phyloP scores from a whole-genome alignment of 2,888 invertebrate genomes.

The Agrenia bidenticulata region DNA sequence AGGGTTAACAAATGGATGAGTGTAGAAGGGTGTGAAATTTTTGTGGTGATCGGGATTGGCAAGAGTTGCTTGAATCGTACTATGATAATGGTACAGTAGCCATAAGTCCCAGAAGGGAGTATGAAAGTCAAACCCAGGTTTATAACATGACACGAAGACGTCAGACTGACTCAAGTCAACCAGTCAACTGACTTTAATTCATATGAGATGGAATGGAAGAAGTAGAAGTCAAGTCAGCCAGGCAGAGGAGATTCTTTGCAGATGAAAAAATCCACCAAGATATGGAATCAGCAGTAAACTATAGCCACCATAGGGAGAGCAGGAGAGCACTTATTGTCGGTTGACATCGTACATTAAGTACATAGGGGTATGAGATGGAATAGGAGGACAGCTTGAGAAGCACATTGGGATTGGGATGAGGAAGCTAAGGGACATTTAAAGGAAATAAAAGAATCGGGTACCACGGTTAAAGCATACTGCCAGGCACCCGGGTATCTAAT shows the following conservation, averaged over 20 bases:
- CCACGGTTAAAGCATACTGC: too few relatives aligned
- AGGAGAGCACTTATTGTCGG: slow-evolving; percentile 16
- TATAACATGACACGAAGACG: background rate
- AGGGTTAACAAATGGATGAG: slow-evolving; percentile 17
- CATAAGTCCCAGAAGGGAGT: background rate
- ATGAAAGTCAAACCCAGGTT: background rate
- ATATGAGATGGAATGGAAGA: slow-evolving; percentile 16
- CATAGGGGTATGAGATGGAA: slow-evolving; percentile 10
- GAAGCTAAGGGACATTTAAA: background rate
- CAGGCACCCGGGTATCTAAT: too few relatives aligned
- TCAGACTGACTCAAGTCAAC: slow-evolving; percentile 8
- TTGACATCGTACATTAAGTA: slow-evolving; percentile 6
- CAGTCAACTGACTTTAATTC: slow-evolving; percentile 23
- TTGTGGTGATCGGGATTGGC: slow-evolving; percentile 4
- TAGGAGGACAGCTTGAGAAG: background rate
- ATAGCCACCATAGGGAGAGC: background rate
- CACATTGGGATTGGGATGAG: too few relatives aligned
- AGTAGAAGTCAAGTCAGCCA: slow-evolving; percentile 19
- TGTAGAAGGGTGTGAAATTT: slow-evolving; percentile 21
- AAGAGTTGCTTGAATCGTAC: background rate
- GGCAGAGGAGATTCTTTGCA: slow-evolving; percentile 13
- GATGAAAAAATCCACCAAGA: slow-evolving; percentile 6
- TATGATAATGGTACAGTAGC: background rate
- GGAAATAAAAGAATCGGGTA: too few relatives aligned
- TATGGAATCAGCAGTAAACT: background rate